A percentile compares a stretch with the other conserved stretches of the same genome.
phyloP scores from a whole-genome alignment of 2,888 invertebrate species.

The Buathra laborator region DNA sequence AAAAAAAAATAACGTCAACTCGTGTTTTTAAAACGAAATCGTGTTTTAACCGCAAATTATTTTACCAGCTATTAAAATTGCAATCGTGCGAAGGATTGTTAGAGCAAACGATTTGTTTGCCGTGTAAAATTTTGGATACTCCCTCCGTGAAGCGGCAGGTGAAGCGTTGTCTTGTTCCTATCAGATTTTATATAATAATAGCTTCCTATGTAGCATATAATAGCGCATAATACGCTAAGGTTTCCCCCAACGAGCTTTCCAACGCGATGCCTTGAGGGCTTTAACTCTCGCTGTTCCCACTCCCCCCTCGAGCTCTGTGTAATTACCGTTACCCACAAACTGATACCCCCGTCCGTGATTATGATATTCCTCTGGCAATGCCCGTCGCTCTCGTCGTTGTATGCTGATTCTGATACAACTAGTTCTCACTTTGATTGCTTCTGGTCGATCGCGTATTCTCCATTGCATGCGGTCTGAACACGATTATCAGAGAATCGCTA shows the following conservation, averaged over 20 bases:
- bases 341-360: constrained; percentile 78
- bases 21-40: too few relatives aligned
- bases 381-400: constrained; percentile 69
- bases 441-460: constrained; percentile 4
- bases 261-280: constrained; percentile 52
- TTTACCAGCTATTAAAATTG: neutral
- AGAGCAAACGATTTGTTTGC: neutral
- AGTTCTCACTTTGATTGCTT: constrained; percentile 65
- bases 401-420: constrained; percentile 60
- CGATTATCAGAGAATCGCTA: too few relatives aligned
- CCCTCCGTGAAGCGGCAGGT: neutral
- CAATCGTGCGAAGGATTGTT: neutral
- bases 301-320: constrained; percentile 51
- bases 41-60: neutral
- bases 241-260: constrained; percentile 49
- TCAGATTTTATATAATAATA: constrained; percentile 53
- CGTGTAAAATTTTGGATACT: neutral
- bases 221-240: constrained; percentile 28
- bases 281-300: constrained; percentile 34
- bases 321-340: constrained; percentile 79
- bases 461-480: neutral
- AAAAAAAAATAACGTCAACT: too few relatives aligned
- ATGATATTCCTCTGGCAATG: constrained; percentile 79
- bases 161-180: constrained; percentile 43
- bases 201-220: neutral